Evolutionary conservation across 1,140 invertebrate species (phyloP), one percentile per base, ranked within the genome.

Genomic region (Philaenus spumarius): DNA sequence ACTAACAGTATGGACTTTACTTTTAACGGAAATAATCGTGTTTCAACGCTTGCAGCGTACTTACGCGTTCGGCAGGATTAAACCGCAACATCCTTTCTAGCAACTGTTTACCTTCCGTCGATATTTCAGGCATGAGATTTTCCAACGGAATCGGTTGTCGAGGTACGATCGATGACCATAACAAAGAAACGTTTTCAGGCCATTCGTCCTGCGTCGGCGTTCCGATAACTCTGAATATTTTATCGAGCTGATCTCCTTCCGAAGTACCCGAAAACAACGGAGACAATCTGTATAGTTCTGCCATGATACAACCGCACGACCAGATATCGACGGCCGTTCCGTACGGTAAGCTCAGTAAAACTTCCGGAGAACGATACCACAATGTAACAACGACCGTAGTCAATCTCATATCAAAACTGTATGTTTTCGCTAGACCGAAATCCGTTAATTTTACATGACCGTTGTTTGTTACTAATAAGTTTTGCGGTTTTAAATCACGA

Each of bases 281-380:
- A 56, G 79, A 73, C 15, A 86, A 71, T 23, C 80, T 80, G 68
- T 85, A 86, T 58, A 98, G 76, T 76, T 98, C 95, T 1, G 89
- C 93, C 63, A 98, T 82, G 54, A 98, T 97, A 70, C 95, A 98
- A 11, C 90, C 96, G 52, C 88, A 82, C 30, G 94, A 95, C 96
- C 96, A 98, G 50, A 98, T 82, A 74, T 99, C 96, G 43, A 98
- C 90, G 1, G 92, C 82, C 12, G 92, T 93, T 57, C 92, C 90
- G 75, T 98, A 98, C 1, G 85, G 76, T 58, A 85, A 82, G 55
- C 89, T 86, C 15, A 99, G 75, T 4, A 99, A 77, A 1, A 99
- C 90, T 79, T 99, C 96, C 0, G 96, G 96, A 0, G 94, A 84
- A 30, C 96, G 77, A 73, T 98, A 98, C 95, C 95, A 98, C 12